Base-by-base conservation (phyloP, 2,113 vertebrate genomes). In the human (Homo sapiens) region DNA sequence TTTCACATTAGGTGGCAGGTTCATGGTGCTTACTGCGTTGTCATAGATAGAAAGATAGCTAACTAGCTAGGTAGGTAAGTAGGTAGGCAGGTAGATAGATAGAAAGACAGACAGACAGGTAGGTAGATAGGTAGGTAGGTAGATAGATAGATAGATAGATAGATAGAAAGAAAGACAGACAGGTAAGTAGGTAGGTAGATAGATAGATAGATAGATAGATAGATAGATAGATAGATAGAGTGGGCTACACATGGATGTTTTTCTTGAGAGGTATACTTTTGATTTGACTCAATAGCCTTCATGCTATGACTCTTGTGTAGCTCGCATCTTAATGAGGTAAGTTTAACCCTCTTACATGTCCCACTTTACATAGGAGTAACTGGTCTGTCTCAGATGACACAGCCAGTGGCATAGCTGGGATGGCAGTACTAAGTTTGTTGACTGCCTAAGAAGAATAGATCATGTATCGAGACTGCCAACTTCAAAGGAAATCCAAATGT, bases 91-190 rank as follows among this genome's bases (percentile, higher is more conserved):
- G 25, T 11, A 61, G 4, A 57, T 48, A 20, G 25, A 43, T 20
- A 27, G n/a, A 6, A 2, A 59, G 4, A 85, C 0, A 85, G 61
- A 32, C 9, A 70, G 66, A 40, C 3, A 66, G 35, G 18, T 2
- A 45, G 22, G 2, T 16, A 27, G 30, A 16, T 3, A 32, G 1
- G 20, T 52, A 10, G 40, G 8, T 23, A 57, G 55, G 8, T 23
- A 57, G 57, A 0, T 22, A 57, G 55, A 0, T 57, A 57, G 20
- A 0, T 27, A 61, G 25, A 0, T 61, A 61, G 25, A 0, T 5
- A 61, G 25, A 5, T 2, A 61, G 59, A 2, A 2, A 59, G 4
- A 85, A 0, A 85, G 61, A 32, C 9, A 70, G 66, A 40, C 3
- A 66, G 35, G 18, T 2, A 45, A 12, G 2, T 16, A 27, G 30